Conservation (phyloP, 1,140 invertebrate species). For the Heliconius hewitsoni region DNA sequence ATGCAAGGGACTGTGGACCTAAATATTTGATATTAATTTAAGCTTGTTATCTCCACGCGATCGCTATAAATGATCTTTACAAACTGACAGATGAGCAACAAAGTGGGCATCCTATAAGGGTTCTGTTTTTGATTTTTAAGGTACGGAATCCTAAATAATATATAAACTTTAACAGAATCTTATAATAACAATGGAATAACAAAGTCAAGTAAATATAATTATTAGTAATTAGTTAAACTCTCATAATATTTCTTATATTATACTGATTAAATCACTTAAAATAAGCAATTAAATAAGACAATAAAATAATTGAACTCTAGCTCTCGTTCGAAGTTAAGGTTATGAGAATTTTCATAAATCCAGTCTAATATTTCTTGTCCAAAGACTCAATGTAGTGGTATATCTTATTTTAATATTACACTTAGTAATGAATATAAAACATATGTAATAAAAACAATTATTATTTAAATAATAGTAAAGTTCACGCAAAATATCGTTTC, state of each 20-base stretch:
- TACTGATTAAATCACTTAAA: not conserved
- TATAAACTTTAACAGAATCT: too few relatives aligned
- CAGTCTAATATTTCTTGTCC: constrained; percentile 48
- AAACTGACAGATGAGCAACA: too few relatives aligned
- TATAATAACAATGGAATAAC: too few relatives aligned
- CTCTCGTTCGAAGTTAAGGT: constrained; percentile 41
- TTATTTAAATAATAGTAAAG: constrained; percentile 53
- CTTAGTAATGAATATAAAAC: not conserved
- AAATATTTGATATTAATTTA: too few relatives aligned
- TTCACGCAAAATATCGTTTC: constrained; percentile 29
- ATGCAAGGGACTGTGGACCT: too few relatives aligned
- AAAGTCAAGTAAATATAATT: too few relatives aligned
- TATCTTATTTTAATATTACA: not conserved
- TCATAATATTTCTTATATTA: not conserved
- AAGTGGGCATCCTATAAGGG: too few relatives aligned
- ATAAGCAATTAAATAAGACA: not conserved
- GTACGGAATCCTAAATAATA: too few relatives aligned
- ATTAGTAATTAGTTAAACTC: constrained; percentile 1
- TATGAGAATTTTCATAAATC: constrained; percentile 64
- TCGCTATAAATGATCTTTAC: too few relatives aligned
- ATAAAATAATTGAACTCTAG: not conserved
- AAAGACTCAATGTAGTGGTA: constrained; percentile 29
- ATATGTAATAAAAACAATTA: constrained; percentile 40
- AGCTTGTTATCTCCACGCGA: too few relatives aligned
- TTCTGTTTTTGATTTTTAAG: too few relatives aligned